Base-by-base conservation (phyloP, 2,113 vertebrate genomes). In the Manacus vitellinus region DNA sequence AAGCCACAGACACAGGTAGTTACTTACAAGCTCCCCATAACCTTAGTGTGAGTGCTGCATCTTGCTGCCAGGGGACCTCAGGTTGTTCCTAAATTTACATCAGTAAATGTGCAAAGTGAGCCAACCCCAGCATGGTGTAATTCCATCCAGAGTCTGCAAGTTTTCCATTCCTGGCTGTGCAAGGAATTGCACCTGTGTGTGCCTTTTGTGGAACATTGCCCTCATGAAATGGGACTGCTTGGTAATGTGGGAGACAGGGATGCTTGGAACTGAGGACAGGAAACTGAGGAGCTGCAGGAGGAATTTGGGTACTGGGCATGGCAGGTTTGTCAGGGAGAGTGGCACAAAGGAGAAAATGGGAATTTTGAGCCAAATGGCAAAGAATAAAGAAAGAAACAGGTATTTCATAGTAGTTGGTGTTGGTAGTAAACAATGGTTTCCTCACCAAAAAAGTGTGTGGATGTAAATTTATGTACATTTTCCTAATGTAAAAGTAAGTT, bases 191-290 rank as follows among this genome's bases (percentile, higher is more conserved):
- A 80, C 20, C 21, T 52, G 23, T 1, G 0, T 47, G 35, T 74
- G 79, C 44, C 28, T 37, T 56, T 56, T 28, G 23, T 27, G 65
- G 65, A 31, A 52, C 3, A 0, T 22, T 14, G 17, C 33, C 37
- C 23, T 83, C 1, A 0, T 58, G 73, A 41, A 70, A 25, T 4
- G 0, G 28, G 39, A 11, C 31, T 13, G n/a, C 46, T 17, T 1
- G 9, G 7, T 33, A 22, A 27, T 27, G 49, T 1, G 1, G 33
- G 33, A 3, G 1, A 7, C 23, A 27, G 70, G 73, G 10, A 2
- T 37, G 23, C 33, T 43, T 31, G 31, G 44, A 51, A 19, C 4
- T 28, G 31, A 74, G 85, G 67, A 30, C 16, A 37, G 47, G 43
- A 82, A 75, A 51, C 4, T 12, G 47, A 55, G 52, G 43, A 59